Conservation (phyloP, 2,888 invertebrate species). For the Phlogophora meticulosa region DNA sequence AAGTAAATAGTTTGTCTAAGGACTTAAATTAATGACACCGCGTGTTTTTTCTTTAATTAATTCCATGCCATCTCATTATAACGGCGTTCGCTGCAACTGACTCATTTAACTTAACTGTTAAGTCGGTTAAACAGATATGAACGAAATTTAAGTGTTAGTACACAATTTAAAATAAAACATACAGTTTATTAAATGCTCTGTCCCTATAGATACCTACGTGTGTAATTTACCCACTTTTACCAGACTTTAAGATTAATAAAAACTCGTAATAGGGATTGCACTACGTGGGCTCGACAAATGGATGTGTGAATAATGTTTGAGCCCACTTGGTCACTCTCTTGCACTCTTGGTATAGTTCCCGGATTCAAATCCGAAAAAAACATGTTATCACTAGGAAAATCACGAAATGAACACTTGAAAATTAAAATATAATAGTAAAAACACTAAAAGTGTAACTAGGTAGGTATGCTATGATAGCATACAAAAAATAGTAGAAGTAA, state of each 20-base stretch:
- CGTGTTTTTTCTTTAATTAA: conserved; percentile 63
- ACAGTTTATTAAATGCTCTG: conserved; percentile 35
- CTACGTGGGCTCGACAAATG: too few species aligned
- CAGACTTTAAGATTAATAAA: conserved; percentile 1
- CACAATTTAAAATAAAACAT: conserved; percentile 49
- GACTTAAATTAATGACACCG: conserved; percentile 62
- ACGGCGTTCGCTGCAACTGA: conserved; percentile 68
- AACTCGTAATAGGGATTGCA: too few species aligned
- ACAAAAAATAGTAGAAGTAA: too few species aligned
- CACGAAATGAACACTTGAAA: too few species aligned
- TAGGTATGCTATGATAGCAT: too few species aligned
- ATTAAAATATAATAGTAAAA: too few species aligned
- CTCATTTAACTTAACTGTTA: conserved; percentile 66
- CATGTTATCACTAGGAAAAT: too few species aligned
- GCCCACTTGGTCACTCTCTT: too few species aligned
- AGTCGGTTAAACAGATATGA: conserved; percentile 50
- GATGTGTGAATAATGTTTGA: too few species aligned
- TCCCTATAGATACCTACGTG: conserved; percentile 42
- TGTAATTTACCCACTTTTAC: conserved; percentile 37
- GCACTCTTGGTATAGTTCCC: too few species aligned
- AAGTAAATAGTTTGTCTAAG: conserved; percentile 66
- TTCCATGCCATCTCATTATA: conserved; percentile 66
- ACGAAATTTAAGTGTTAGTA: conserved; percentile 48
- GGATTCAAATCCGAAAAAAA: too few species aligned
- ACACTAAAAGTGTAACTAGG: too few species aligned